Evolutionary conservation across 1,140 invertebrate genomes (phyloP).

Genomic region (Microplitis mediator): DNA sequence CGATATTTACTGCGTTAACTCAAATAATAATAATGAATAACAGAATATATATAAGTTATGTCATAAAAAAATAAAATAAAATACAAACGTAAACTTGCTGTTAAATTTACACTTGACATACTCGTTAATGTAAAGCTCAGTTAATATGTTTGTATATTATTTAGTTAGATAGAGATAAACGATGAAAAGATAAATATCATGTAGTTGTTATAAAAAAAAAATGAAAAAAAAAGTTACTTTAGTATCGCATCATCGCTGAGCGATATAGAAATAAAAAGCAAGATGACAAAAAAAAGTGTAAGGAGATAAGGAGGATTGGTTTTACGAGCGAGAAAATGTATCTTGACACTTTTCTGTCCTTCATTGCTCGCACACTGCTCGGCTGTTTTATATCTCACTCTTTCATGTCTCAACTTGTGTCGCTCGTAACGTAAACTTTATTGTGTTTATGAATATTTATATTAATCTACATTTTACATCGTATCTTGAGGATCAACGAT

Average conservation of each 20-base stretch:
- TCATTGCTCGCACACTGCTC: slow-evolving; percentile 1
- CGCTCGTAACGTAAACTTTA: slow-evolving; percentile 53
- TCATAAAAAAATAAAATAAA: neutral
- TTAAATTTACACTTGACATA: too few species aligned
- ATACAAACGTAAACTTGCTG: too few species aligned
- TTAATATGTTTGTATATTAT: too few species aligned
- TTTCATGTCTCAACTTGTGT: slow-evolving; percentile 10
- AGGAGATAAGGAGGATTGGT: slow-evolving; percentile 32
- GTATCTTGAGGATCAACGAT: slow-evolving; percentile 20
- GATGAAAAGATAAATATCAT: neutral
- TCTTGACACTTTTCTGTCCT: slow-evolving; percentile 29
- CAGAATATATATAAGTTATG: neutral
- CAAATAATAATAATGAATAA: neutral
- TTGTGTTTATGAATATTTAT: slow-evolving; percentile 59
- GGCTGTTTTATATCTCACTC: neutral
- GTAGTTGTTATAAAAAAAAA: neutral
- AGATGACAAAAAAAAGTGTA: neutral
- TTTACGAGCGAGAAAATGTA: slow-evolving; percentile 51
- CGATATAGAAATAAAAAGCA: too few species aligned
- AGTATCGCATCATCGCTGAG: too few species aligned
- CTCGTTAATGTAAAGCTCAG: too few species aligned
- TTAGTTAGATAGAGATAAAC: neutral
- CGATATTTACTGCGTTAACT: slow-evolving; percentile 41
- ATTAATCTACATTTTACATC: slow-evolving; percentile 57
- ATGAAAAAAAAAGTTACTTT: slow-evolving; percentile 1